Evolutionary conservation across 2,113 vertebrate species (phyloP).

Genomic region (Phalacrocorax carbo): DNA sequence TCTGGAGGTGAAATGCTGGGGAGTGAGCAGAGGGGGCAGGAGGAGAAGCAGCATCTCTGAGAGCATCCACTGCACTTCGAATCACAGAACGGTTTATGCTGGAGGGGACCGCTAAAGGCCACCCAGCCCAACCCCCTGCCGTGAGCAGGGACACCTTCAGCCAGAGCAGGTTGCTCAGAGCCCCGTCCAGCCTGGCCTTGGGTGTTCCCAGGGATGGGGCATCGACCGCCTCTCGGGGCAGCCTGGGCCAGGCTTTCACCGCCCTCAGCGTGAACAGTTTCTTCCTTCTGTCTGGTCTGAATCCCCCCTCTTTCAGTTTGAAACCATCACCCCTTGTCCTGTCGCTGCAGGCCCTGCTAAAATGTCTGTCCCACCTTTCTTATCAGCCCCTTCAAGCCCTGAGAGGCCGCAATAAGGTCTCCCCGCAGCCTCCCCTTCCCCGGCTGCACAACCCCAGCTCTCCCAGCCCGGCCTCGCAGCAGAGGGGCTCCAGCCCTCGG

Average conservation of each 20-base stretch:
- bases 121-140: background rate
- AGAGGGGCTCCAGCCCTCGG: fast-evolving
- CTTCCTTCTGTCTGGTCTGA: fast-evolving
- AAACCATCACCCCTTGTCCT: background rate
- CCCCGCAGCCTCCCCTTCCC: background rate
- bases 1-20: background rate
- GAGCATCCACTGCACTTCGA: background rate
- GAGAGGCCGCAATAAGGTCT: background rate
- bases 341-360: background rate
- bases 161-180: fast-evolving
- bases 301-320: background rate
- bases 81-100: background rate
- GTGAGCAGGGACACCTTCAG: fast-evolving
- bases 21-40: background rate
- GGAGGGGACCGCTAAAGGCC: background rate
- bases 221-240: background rate
- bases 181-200: background rate
- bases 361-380: background rate
- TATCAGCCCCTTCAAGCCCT: no score
- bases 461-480: background rate
- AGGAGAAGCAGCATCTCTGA: background rate
- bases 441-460: background rate
- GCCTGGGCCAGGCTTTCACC: background rate
- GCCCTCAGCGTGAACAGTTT: fast-evolving
- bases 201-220: background rate